Base-by-base conservation (phyloP, 1,140 invertebrate species). In the Agraylea sexmaculata region DNA sequence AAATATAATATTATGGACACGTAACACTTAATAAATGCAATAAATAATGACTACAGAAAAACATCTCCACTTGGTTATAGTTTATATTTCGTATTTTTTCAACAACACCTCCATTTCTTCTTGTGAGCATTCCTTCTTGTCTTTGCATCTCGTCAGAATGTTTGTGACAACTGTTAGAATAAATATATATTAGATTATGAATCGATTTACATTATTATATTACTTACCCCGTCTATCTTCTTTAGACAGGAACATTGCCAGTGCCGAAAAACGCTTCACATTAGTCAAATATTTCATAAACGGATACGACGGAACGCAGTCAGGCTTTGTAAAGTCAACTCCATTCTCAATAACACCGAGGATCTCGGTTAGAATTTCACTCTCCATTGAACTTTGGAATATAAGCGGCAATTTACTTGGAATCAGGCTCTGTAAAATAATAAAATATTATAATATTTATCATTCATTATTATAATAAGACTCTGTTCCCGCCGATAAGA, bases 341-440 rank as follows among this genome's bases (percentile, higher is more conserved):
- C 57, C 50, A 2, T 49, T 40, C 16, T 52, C 31, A 2, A 77
- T 48, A 3, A 62, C 51, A 3, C 46, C 45, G 12, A 78, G 21
- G 22, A 78, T 68, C 40, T 73, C 68, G 18, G 67, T 71, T 12
- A 78, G 62, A 5, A 68, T 62, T 41, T 69, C 61, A 27, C 65
- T 70, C 46, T 77, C 74, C 49, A 78, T 55, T 7, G 73, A 73
- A 36, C 75, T 70, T 53, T 66, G 60, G 51, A 78, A 75, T 46
- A 78, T 68, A 4, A 51, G 53, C 2, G 73, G 68, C 33, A 78
- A 54, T 36, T 53, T 57, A 11, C 54, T 41, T 7, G 69, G 60
- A 4, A 58, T 56, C 45, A 77, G 68, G 54, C 71, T 62, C 74
- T 77, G 56, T 17, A 38, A n/a, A 61, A 51, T 46, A 57, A 35